phyloP scores from a whole-genome alignment of 2,888 invertebrate genomes.

The Acheta domesticus region DNA sequence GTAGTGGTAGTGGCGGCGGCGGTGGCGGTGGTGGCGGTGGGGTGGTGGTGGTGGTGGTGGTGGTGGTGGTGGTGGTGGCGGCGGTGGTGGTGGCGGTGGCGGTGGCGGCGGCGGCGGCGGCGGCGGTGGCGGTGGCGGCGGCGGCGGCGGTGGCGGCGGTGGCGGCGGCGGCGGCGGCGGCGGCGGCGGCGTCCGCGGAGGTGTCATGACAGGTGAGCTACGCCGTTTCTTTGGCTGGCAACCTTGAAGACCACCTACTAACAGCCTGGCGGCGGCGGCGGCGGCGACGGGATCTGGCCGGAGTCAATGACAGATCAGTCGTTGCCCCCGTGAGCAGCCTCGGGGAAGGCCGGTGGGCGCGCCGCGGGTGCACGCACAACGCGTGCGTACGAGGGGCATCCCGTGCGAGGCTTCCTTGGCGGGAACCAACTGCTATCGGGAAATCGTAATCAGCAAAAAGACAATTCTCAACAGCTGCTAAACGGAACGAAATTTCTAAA shows the following conservation, averaged over 20 bases:
- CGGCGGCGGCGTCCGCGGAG: background rate
- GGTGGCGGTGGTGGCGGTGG: background rate
- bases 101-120: no score
- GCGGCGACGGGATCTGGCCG: background rate
- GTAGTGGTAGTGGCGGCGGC: no score
- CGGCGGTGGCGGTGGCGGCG: background rate
- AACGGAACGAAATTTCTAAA: no score
- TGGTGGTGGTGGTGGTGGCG: background rate
- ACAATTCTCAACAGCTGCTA: no score
- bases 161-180: background rate
- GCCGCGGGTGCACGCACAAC: background rate
- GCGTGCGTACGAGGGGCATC: background rate
- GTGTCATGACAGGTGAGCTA: background rate
- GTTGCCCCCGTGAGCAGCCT: background rate
- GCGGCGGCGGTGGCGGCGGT: background rate
- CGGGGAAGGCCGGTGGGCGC: slow-evolving; percentile 3
- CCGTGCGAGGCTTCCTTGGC: no score
- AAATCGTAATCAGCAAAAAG: no score
- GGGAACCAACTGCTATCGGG: no score
- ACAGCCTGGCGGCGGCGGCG: background rate
- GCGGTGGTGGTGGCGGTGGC: background rate
- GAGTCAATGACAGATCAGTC: slow-evolving; percentile 18
- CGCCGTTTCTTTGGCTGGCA: background rate
- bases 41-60: background rate
- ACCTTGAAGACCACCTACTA: slow-evolving; percentile 4